Conservation (phyloP, 2,888 invertebrate genomes). For the Ellobium chinense region DNA sequence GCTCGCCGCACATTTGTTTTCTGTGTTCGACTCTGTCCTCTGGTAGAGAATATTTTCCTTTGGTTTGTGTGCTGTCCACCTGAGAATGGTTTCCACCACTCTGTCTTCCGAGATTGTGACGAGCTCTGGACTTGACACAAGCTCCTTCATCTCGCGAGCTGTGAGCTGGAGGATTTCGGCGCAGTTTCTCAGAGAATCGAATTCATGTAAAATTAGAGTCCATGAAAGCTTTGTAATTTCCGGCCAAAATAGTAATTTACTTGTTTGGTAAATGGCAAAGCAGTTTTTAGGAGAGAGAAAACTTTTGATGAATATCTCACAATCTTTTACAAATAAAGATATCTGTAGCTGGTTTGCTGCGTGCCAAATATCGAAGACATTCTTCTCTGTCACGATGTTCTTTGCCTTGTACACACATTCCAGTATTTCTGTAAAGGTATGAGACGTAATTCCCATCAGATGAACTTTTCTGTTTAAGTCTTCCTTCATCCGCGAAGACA, state of each 20-base stretch:
- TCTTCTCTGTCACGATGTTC: background rate
- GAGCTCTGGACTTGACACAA: background rate
- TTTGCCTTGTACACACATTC: background rate
- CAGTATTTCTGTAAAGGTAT: slow-evolving; percentile 10
- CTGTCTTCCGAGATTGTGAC: background rate
- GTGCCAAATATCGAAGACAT: slow-evolving; percentile 20
- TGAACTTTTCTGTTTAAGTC: background rate
- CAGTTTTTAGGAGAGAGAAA: background rate
- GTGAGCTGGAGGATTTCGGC: background rate
- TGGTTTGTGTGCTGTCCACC: background rate
- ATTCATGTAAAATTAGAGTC: background rate
- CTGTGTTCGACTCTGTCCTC: too few species aligned
- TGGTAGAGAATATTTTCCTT: too few species aligned
- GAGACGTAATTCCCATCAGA: background rate
- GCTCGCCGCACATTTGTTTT: too few species aligned
- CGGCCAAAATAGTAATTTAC: background rate
- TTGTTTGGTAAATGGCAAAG: background rate
- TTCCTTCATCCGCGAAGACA: slow-evolving; percentile 3
- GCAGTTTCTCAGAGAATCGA: background rate
- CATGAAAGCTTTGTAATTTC: background rate
- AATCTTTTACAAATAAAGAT: background rate
- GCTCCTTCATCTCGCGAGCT: background rate
- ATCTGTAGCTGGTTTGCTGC: slow-evolving; percentile 12
- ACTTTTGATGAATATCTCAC: background rate
- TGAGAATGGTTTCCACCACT: background rate